Percentiles rank a stretch among this genome's conserved stretches.
Evolutionary conservation across 2,797 vertebrate genomes (phyloP).

Genomic region (Pseudotriccus pelzelni): DNA sequence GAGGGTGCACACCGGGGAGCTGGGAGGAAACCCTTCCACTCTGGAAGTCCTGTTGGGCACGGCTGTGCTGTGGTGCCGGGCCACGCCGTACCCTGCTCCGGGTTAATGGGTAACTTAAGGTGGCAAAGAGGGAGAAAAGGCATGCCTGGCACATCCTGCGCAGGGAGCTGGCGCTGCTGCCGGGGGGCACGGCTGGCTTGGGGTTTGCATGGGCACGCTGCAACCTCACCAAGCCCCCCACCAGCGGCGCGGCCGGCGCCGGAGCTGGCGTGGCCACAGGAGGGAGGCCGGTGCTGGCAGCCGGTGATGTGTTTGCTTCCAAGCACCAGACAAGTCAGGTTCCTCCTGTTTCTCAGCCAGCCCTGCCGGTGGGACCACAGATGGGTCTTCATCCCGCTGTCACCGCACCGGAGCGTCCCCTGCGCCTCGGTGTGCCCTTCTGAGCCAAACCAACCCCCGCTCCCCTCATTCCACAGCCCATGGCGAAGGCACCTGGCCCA

Average conservation of each 20-base stretch:
- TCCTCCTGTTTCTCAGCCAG: neutral
- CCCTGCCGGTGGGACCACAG: neutral
- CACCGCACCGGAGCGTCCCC: rapidly evolving
- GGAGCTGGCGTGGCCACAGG: neutral
- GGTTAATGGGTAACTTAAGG: slow-evolving; percentile 58
- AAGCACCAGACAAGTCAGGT: neutral
- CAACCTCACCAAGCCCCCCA: rapidly evolving
- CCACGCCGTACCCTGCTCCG: neutral
- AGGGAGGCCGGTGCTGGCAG: neutral
- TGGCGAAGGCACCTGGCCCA: neutral
- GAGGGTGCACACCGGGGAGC: rapidly evolving
- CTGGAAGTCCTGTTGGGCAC: rapidly evolving
- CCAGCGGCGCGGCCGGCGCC: rapidly evolving
- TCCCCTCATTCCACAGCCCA: rapidly evolving
- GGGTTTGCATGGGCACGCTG: neutral
- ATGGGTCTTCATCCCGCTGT: neutral
- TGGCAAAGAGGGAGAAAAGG: neutral
- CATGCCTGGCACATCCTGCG: neutral
- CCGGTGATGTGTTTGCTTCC: rapidly evolving
- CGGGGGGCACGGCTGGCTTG: rapidly evolving
- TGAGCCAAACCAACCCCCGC: neutral
- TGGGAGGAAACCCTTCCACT: neutral
- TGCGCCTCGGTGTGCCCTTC: rapidly evolving
- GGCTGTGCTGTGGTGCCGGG: neutral
- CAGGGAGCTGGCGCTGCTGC: neutral